phyloP scores from a whole-genome alignment of 2,888 invertebrate genomes.

The Melinopterus prodromus region DNA sequence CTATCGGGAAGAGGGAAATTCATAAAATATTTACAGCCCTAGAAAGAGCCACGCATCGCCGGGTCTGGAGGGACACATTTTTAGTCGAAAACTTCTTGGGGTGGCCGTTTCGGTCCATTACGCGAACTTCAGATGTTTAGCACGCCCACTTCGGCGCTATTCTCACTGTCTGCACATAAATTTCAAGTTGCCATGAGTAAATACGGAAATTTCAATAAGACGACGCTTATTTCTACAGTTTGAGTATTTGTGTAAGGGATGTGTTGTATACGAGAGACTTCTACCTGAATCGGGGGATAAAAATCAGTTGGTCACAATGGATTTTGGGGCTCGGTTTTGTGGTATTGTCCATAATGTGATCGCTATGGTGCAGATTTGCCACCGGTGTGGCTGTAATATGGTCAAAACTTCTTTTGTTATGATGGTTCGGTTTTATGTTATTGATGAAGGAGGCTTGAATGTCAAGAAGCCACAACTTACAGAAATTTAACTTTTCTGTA shows the following conservation, averaged over 20 bases:
- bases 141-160: neutral
- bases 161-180: neutral
- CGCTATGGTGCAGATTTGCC: neutral
- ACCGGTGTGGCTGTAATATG: neutral
- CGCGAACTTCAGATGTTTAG: neutral
- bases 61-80: neutral
- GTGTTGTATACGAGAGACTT: neutral
- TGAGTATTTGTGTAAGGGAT: neutral
- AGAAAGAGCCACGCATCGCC: neutral
- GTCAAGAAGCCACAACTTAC: neutral
- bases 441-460: neutral
- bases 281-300: neutral
- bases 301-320: neutral
- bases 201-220: neutral
- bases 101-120: neutral
- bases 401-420: constrained; percentile 4
- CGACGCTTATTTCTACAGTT: neutral
- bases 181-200: neutral
- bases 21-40: neutral
- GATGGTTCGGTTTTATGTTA: neutral
- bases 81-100: constrained; percentile 4
- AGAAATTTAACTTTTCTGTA: too few species aligned
- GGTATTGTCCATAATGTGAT: too few species aligned
- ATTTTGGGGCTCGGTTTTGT: neutral
- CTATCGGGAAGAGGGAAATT: neutral